These are phyloP conservation scores for Zootoca vivipara DNA, from an alignment of 2,113 vertebrate genomes.

Conservation along the genomic window DNA sequence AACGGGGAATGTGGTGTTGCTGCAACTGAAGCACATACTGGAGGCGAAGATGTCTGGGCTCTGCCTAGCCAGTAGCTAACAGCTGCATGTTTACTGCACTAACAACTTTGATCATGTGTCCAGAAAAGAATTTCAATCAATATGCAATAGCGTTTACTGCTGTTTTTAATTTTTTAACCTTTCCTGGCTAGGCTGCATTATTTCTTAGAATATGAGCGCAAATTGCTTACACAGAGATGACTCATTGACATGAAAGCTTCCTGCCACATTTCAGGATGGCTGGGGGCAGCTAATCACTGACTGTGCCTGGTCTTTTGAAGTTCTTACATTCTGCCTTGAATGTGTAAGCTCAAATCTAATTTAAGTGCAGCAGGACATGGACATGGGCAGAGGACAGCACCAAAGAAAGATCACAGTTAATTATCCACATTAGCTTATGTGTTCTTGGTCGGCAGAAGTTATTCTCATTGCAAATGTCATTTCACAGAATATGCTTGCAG, in stretches of 20 bases:
- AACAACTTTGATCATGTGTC: neutral
- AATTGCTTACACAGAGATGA: neutral
- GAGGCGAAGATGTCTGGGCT: neutral
- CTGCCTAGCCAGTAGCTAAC: neutral
- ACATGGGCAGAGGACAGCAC: neutral
- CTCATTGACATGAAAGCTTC: neutral
- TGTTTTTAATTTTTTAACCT: neutral
- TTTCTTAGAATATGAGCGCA: neutral
- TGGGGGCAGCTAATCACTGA: neutral
- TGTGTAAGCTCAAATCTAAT: constrained; percentile 6
- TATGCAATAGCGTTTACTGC: neutral
- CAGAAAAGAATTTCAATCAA: neutral
- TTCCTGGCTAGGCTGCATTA: neutral
- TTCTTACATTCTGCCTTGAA: neutral
- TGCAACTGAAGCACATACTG: neutral
- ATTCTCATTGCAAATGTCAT: neutral
- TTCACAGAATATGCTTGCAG: neutral
- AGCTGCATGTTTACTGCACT: neutral
- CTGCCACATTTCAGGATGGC: neutral
- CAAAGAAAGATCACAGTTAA: neutral
- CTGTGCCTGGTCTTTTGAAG: neutral
- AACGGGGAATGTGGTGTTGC: neutral
- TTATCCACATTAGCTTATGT: neutral
- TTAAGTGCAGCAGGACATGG: neutral
- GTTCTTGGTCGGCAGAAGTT: neutral